These are phyloP conservation scores for Nomada ferruginata DNA, from an alignment of 2,888 invertebrate species.

Conservation along the genomic window DNA sequence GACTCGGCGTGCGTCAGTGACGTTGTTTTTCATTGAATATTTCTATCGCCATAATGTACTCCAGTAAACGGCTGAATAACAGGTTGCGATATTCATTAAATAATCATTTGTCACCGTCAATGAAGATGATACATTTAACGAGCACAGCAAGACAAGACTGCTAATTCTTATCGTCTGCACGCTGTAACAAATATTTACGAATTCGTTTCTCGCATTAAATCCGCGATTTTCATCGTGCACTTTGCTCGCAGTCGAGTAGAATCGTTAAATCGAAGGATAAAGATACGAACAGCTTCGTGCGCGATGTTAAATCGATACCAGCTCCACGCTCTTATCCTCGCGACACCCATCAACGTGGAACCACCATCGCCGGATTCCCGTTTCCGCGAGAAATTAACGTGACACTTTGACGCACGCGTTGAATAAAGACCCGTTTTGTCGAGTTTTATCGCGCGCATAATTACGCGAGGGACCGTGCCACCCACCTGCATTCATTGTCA, in stretches of 20 bases:
- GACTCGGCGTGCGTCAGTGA: neutral
- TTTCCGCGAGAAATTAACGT: conserved; percentile 24
- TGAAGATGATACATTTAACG: too few relatives aligned
- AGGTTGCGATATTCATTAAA: too few relatives aligned
- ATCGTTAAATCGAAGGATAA: conserved; percentile 11
- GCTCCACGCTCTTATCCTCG: neutral
- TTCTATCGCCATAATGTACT: neutral
- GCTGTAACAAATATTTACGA: neutral
- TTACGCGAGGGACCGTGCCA: conserved; percentile 28
- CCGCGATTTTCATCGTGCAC: too few relatives aligned
- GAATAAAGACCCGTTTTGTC: conserved; percentile 35
- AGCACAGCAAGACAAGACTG: too few relatives aligned
- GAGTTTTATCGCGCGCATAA: conserved; percentile 39
- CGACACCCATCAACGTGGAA: neutral
- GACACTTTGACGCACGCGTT: neutral
- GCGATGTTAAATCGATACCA: conserved; percentile 10
- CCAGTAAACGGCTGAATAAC: too few relatives aligned
- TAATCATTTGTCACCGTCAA: too few relatives aligned
- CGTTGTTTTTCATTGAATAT: conserved; percentile 1
- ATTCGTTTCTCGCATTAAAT: neutral
- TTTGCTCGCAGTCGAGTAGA: neutral
- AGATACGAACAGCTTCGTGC: neutral
- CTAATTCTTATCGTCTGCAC: too few relatives aligned
- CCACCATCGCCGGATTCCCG: conserved; percentile 11
- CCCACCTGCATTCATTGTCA: conserved; percentile 32